Evolutionary conservation across 92 coral and sea anemone species (phyloP).

Genomic region (Zoanthus gigantus): DNA sequence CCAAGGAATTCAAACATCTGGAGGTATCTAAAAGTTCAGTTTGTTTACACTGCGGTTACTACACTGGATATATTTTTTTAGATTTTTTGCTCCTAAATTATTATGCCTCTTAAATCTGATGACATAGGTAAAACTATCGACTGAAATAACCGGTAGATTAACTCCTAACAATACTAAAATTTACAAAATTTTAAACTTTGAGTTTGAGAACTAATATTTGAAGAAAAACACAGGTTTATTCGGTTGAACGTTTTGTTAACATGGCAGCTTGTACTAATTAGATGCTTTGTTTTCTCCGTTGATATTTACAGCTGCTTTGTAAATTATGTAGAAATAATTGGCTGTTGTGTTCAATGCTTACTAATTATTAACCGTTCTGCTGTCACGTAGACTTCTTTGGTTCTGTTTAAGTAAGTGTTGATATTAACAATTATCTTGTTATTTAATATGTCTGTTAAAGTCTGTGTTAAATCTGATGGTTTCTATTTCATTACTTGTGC

Average conservation of each 20-base stretch:
- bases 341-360: neutral
- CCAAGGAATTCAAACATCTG: slow-evolving; percentile 14
- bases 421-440: neutral
- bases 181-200: no score
- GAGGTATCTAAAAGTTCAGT: slow-evolving; percentile 30
- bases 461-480: no score
- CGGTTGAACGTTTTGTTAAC: no score
- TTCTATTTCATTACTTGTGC: no score
- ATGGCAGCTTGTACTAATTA: no score
- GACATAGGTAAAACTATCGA: neutral
- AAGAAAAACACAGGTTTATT: no score
- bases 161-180: no score
- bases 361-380: neutral
- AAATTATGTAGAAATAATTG: neutral
- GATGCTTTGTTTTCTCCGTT: no score
- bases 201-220: no score
- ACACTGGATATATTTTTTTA: neutral
- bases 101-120: neutral
- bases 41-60: neutral
- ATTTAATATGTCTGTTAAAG: neutral
- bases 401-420: neutral
- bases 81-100: no score
- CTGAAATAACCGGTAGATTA: no score
- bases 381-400: neutral
- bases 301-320: no score